Base-by-base conservation (phyloP, 2,113 vertebrate species). In the Oncorhynchus clarkii region DNA sequence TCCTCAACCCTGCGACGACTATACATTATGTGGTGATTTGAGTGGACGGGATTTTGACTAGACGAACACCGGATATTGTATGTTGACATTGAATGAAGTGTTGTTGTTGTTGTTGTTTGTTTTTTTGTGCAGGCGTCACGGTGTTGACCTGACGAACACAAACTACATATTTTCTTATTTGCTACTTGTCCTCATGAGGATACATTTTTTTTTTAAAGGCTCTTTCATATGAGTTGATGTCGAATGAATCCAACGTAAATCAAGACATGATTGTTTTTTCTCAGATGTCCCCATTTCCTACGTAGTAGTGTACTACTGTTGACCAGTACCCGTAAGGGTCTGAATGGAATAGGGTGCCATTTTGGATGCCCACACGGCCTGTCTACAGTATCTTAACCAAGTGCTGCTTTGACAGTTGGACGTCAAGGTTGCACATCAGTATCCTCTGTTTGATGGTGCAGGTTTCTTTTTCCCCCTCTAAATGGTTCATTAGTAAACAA, bases 1-100 rank as follows among this genome's bases (percentile, higher is more conserved):
- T 57, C 39, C 9, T 45, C 39, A 11, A 45, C 16, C 59, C n/a
- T 22, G 16, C 54, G 12, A 66, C 16, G 31, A 64, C 39, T 24
- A 9, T 71, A 60, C 75, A 72, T 67, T 72, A 71, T 77, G 59
- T 22, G 65, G 26, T 72, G 60, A 31, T 64, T 34, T 34, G 59
- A 66, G 13, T 71, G 34, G 12, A 14, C 3, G 8, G 48, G 45
- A 51, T 24, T 51, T 54, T 48, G 13, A 51, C 20, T 34, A 48
- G 31, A 16, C 39, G 2, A 6, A 54, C 64, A 51, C 39, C 27
- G 39, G 39, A 9, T 65, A 62, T 70, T 71, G 24, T 59, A 60
- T 54, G 14, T 54, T 54, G 0, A 4, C 51, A 1, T 54, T 3
- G n/a, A 54, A 22, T 18, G 7, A 71, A n/a, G n/a, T 62, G 59